Evolutionary conservation across 2,888 invertebrate genomes (phyloP).

Genomic region (Erebia aethiops): DNA sequence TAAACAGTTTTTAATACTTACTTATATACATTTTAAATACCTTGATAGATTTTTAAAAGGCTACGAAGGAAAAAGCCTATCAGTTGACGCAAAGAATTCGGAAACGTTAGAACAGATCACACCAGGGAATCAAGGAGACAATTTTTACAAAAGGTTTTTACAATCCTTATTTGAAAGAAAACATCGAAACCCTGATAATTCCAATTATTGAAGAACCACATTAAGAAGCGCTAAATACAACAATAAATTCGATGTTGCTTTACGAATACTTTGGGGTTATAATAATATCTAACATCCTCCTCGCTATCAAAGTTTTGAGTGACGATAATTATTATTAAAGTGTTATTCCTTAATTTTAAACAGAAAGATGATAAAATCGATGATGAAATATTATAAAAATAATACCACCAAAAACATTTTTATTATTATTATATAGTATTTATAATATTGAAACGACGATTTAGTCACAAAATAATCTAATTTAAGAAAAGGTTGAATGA

Average conservation of each 20-base stretch:
- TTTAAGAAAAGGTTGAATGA: neutral
- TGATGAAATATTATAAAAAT: slow-evolving; percentile 26
- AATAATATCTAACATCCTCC: slow-evolving; percentile 46
- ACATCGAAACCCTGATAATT: slow-evolving; percentile 80
- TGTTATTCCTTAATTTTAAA: neutral
- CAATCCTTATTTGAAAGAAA: slow-evolving; percentile 69
- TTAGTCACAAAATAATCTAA: neutral
- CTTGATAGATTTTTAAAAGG: slow-evolving; percentile 56
- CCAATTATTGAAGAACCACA: slow-evolving; percentile 74
- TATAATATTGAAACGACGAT: neutral
- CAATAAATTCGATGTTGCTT: slow-evolving; percentile 80
- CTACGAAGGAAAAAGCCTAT: slow-evolving; percentile 66
- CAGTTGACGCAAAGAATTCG: slow-evolving; percentile 62
- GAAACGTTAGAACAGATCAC: slow-evolving; percentile 51
- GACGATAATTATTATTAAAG: neutral
- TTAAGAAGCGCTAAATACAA: slow-evolving; percentile 76
- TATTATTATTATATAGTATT: no score
- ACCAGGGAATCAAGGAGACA: slow-evolving; percentile 54
- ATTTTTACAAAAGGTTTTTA: slow-evolving; percentile 56
- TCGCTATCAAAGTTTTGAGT: slow-evolving; percentile 54
- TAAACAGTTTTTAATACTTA: slow-evolving; percentile 75
- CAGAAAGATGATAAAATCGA: slow-evolving; percentile 12
- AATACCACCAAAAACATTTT: neutral
- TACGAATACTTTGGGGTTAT: slow-evolving; percentile 64
- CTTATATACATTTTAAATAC: slow-evolving; percentile 70